phyloP scores from a whole-genome alignment of 35 echinoderm and acorn worm species.

The Patiria miniata region DNA sequence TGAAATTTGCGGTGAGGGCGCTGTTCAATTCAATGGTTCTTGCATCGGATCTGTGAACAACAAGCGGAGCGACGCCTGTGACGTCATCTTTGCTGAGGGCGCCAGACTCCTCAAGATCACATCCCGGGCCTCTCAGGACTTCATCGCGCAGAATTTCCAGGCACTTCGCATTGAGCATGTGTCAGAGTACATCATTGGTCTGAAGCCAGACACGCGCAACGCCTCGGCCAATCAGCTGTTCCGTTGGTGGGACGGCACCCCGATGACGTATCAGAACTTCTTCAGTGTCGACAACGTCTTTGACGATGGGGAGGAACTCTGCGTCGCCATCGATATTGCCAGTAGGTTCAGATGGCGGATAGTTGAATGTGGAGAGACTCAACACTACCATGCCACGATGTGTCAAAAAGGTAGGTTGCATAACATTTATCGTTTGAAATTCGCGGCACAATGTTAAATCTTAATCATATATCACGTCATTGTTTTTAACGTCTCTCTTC shows the following conservation, averaged over 20 bases:
- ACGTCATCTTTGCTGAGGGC: slow-evolving; percentile 4
- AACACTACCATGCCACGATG: neutral
- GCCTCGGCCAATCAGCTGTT: neutral
- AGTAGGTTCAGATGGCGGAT: neutral
- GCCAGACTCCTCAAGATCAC: neutral
- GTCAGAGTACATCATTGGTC: slow-evolving; percentile 1
- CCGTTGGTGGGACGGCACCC: slow-evolving; percentile 23
- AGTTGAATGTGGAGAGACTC: neutral
- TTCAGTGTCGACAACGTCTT: too few relatives aligned
- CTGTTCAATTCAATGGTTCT: neutral
- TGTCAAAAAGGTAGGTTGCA: slow-evolving; percentile 17
- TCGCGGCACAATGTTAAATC: too few relatives aligned
- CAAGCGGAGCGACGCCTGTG: neutral
- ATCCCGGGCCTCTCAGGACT: neutral
- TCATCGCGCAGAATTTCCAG: neutral
- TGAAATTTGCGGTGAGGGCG: slow-evolving; percentile 9
- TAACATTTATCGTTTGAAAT: neutral
- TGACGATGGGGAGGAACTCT: too few relatives aligned
- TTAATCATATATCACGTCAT: too few relatives aligned
- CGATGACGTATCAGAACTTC: slow-evolving; percentile 31
- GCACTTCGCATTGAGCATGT: neutral
- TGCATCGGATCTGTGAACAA: neutral
- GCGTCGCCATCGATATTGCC: too few relatives aligned
- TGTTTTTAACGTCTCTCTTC: neutral
- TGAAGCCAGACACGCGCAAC: neutral